Evolutionary conservation across 1,140 invertebrate genomes (phyloP).

Genomic region (Drosophila takahashii): DNA sequence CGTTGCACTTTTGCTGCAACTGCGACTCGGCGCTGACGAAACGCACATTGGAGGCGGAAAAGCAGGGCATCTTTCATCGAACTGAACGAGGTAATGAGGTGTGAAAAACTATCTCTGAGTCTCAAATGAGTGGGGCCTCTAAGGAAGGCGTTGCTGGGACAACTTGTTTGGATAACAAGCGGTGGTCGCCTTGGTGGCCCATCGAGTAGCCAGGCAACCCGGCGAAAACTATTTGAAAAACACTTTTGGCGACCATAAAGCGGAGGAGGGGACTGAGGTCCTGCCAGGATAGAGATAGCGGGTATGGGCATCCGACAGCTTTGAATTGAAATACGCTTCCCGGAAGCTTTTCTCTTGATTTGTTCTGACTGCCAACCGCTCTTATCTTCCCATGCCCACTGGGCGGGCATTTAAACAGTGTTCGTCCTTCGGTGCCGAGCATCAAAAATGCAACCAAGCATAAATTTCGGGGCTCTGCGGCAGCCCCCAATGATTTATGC

Average conservation of each 20-base stretch:
- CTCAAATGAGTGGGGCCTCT: background rate
- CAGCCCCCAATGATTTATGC: constrained; percentile 70
- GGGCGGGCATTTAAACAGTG: constrained; percentile 46
- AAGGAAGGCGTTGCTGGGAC: constrained; percentile 22
- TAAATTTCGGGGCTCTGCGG: constrained; percentile 59
- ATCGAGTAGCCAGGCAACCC: constrained; percentile 45
- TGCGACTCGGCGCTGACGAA: constrained; percentile 67
- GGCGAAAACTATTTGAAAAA: constrained; percentile 40
- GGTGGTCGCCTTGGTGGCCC: constrained; percentile 58
- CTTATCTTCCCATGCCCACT: constrained; percentile 67
- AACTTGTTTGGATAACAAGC: constrained; percentile 60
- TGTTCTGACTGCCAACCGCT: constrained; percentile 9
- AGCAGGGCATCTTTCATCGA: constrained; percentile 66
- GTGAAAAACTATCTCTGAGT: constrained; percentile 2
- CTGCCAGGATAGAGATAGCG: background rate
- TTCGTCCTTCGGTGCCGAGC: constrained; percentile 12
- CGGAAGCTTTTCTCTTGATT: constrained; percentile 18
- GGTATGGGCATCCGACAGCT: constrained; percentile 20
- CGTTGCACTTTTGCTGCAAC: constrained; percentile 48
- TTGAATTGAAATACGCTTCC: constrained; percentile 38
- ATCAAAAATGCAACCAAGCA: constrained; percentile 73
- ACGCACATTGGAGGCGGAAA: constrained; percentile 75
- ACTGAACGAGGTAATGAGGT: constrained; percentile 5
- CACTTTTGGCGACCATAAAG: constrained; percentile 13
- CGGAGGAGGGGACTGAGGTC: background rate